Base-by-base conservation (phyloP, 2,888 invertebrate genomes). In the Homarus gammarus region DNA sequence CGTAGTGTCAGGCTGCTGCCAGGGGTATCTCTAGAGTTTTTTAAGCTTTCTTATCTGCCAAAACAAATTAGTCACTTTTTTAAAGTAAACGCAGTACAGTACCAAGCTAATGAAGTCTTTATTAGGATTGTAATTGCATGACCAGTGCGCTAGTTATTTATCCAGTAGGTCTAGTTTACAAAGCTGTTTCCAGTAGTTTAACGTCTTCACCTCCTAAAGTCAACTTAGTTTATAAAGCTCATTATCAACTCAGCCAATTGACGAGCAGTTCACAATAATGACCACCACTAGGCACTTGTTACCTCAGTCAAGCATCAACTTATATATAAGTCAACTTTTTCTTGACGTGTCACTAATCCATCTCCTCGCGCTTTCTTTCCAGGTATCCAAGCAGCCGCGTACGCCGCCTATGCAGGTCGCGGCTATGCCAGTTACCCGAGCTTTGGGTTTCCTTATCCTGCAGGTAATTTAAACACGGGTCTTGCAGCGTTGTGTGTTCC, bases 351-450 rank as follows among this genome's bases (percentile, higher is more conserved):
- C 6, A 27, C 73, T 22, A 40, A 44, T n/a, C 27, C 56, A 56
- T 33, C 40, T 77, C 77, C 70, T 75, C 77, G 78, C 70, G 84
- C 70, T 87, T 61, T 87, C 68, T 90, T 70, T 51, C 92, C 96
- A 98, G 98, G 98, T 96, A 98, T 98, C 95, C 97, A 98, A 64
- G 92, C 92, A 95, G 97, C 97, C 94, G 98, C 98, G 94, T 98
- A 98, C 95, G 98, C 98, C 95, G 98, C 98, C 94, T 98, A 98
- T 95, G 98, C 98, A 94, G 97, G 98, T 95, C 97, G 98, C 95
- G 97, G 98, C 95, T 98, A 98, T 95, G 97, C 98, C 95, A 97
- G 98, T 95, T 98, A 98, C 96, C 97, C 98, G 95, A 97, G 98
- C 96, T 98, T 98, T 96, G 98, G 98, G 96, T 97, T 98, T 95